phyloP scores from a whole-genome alignment of 2,113 vertebrate genomes.

The Gadus macrocephalus region DNA sequence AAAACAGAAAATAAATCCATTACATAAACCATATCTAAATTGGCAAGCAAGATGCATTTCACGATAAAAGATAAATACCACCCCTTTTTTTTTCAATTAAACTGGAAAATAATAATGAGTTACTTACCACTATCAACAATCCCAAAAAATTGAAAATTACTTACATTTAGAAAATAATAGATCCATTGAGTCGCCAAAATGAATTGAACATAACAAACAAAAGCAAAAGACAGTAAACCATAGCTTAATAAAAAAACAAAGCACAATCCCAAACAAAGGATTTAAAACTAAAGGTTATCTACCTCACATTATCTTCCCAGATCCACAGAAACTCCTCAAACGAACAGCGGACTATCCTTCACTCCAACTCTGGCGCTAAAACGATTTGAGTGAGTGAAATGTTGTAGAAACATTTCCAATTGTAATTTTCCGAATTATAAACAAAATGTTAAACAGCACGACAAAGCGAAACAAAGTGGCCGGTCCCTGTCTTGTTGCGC shows the following conservation, averaged over 20 bases:
- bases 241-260: neutral
- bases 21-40: neutral
- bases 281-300: neutral
- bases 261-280: neutral
- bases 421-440: too few relatives aligned
- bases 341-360: neutral
- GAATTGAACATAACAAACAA: too few relatives aligned
- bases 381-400: neutral
- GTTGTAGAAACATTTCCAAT: too few relatives aligned
- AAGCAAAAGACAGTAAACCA: too few relatives aligned
- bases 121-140: neutral
- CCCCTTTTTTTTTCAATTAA: neutral
- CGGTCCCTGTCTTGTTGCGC: too few relatives aligned
- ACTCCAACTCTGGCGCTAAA: neutral
- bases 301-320: neutral
- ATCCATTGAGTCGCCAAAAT: neutral
- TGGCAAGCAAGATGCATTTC: too few relatives aligned
- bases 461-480: too few relatives aligned
- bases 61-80: too few relatives aligned
- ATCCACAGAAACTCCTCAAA: neutral
- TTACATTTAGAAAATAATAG: neutral
- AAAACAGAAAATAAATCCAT: neutral
- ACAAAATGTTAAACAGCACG: too few relatives aligned
- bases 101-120: neutral
- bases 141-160: neutral